Evolutionary conservation across 1,140 invertebrate genomes (phyloP), one percentile per base, ranked within the genome.

Genomic region (Pseudomyrmex flavicornis): DNA sequence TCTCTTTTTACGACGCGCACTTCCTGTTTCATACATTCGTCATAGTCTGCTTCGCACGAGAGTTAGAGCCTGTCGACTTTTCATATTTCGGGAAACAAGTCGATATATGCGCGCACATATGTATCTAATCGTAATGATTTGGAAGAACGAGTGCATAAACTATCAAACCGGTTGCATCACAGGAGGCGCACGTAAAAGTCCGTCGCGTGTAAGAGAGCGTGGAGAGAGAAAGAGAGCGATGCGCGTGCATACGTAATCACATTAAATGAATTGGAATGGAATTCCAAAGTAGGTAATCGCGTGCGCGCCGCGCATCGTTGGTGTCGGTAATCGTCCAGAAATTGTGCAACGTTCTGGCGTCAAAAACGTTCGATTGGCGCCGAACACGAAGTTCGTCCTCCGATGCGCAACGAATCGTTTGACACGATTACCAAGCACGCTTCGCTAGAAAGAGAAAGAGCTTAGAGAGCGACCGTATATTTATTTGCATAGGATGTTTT

Each of bases 221-320:
- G 61, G 75, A 58, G 79, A 73, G 72, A 59, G 69, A 56, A 69
- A 69, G 79, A 73, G 72, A 59, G 73, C 61, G 58, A 89, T 82
- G 85, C 56, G 72, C 80, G 5, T 35, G 26, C n/a, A 66, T 58
- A 73, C 65, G 84, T 90, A 89, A 90, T 89, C 82, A 68, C 70
- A 48, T 82, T 89, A 87, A 89, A 89, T 79, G 68, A 84, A 88
- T 89, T 69, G 80, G 83, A 89, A 90, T 87, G 88, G 83, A 86
- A 89, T 90, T 70, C 65, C 69, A 44, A 58, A 83, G 88, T 74
- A 66, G 75, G 88, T 74, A 72, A 70, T 85, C 76, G 85, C 85
- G 76, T 85, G 87, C 58, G 46, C 52, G 50, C n/a, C 61, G 66
- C 76, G 86, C 68, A 83, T 86, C 82, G 73, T 12, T 79, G 73